Percentiles rank a stretch among this genome's conserved stretches.
These are phyloP conservation scores for Zygogramma bicolorata DNA, from an alignment of 2,888 invertebrate genomes.

Conservation along the genomic window DNA sequence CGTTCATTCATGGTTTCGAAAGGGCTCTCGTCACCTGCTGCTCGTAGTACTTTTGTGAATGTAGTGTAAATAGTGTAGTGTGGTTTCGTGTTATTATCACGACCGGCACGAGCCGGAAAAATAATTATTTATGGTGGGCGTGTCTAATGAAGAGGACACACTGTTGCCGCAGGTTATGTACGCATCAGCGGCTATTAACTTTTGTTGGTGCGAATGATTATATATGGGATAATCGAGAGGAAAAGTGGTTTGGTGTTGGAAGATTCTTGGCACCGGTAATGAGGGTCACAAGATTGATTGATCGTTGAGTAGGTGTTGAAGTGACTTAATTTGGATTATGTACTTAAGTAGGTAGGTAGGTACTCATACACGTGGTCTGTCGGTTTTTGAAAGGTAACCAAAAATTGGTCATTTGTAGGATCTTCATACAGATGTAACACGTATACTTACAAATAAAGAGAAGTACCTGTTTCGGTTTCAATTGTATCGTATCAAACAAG, in stretches of 20 bases:
- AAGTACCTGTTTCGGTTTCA: too few species aligned
- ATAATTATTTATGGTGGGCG: slow-evolving; percentile 25
- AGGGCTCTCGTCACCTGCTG: slow-evolving; percentile 24
- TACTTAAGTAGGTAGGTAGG: too few species aligned
- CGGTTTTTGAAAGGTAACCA: too few species aligned
- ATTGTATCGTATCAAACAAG: too few species aligned
- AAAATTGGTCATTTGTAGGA: too few species aligned
- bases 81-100: slow-evolving; percentile 27
- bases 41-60: neutral
- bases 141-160: neutral
- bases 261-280: neutral
- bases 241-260: neutral
- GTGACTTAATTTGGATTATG: too few species aligned
- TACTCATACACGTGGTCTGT: too few species aligned
- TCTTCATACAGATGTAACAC: too few species aligned
- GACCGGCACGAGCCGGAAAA: slow-evolving; percentile 24
- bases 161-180: slow-evolving; percentile 14
- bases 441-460: too few species aligned
- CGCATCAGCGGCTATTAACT: neutral
- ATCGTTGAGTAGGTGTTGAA: too few species aligned
- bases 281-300: neutral
- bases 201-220: neutral
- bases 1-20: slow-evolving; percentile 6
- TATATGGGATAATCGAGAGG: neutral
- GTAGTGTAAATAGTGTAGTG: slow-evolving; percentile 21